Evolutionary conservation across 37 sponge, comb jelly and placozoan species (phyloP).

Genomic region (Theonella swinhoei): DNA sequence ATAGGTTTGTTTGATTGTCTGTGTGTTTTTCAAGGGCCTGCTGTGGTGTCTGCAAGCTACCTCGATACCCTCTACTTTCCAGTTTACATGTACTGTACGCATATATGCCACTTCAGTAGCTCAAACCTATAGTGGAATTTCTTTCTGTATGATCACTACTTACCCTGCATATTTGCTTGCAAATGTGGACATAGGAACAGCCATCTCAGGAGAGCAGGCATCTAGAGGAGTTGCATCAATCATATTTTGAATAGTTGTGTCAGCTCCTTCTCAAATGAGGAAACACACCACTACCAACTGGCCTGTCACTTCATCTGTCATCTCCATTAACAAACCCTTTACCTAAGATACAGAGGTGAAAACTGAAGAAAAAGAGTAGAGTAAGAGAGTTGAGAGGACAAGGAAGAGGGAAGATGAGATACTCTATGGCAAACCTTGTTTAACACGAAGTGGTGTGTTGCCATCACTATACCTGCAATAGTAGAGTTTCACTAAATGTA

Average conservation of each 20-base stretch:
- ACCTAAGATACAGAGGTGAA: background rate
- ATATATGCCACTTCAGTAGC: too few species aligned
- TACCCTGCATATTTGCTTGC: background rate
- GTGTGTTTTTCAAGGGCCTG: too few species aligned
- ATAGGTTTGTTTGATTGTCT: too few species aligned
- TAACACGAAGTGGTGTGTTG: background rate
- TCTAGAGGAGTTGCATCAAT: background rate
- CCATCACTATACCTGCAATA: background rate
- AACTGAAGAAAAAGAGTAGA: background rate
- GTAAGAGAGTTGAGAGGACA: too few species aligned
- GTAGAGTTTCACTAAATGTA: too few species aligned
- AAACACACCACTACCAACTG: background rate
- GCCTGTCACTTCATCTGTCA: background rate
- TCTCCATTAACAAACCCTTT: background rate
- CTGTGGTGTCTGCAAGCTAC: background rate
- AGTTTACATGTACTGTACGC: background rate
- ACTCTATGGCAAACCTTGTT: background rate
- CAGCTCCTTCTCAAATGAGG: conserved; percentile 3
- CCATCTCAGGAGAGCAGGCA: conserved; percentile 2
- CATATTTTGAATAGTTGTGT: background rate
- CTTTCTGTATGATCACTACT: too few species aligned
- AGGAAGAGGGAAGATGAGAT: too few species aligned
- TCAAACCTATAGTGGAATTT: too few species aligned
- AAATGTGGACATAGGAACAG: background rate
- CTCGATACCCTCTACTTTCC: background rate